These are phyloP conservation scores for Stigmatopora argus DNA, from an alignment of 2,113 vertebrate genomes.

Conservation along the genomic window DNA sequence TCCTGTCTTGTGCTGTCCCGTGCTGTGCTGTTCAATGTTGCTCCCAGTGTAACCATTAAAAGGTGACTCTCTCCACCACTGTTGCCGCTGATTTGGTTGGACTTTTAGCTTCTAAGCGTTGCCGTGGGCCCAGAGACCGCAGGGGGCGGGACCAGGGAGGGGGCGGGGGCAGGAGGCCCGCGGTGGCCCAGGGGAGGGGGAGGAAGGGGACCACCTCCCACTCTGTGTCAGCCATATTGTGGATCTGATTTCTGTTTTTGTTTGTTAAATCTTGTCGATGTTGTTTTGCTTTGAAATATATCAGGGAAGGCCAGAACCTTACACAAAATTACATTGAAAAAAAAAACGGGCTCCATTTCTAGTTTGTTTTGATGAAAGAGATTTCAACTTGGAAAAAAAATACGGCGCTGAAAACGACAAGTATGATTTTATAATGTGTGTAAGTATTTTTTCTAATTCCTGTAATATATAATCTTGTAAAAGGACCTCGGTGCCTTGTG, in stretches of 20 bases:
- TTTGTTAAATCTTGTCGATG: constrained; percentile 35
- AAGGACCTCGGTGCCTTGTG: constrained; percentile 68
- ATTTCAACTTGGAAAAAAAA: constrained; percentile 53
- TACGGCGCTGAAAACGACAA: constrained; percentile 73
- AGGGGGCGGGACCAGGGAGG: not conserved
- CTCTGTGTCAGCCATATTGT: constrained; percentile 3
- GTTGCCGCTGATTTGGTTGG: constrained; percentile 29
- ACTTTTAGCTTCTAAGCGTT: not conserved
- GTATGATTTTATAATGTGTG: constrained; percentile 74
- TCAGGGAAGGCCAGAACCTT: constrained; percentile 31
- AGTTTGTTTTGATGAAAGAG: constrained; percentile 51
- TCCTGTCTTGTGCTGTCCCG: too few species aligned
- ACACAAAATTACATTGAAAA: constrained; percentile 15
- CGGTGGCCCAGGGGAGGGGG: constrained; percentile 36
- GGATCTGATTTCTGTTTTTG: constrained; percentile 17
- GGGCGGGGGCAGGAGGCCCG: constrained; percentile 18
- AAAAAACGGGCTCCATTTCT: constrained; percentile 46
- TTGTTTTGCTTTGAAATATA: constrained; percentile 29
- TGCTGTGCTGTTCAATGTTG: constrained; percentile 53
- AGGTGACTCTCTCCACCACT: constrained; percentile 61
- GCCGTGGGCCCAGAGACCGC: constrained; percentile 16
- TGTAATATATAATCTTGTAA: constrained; percentile 81
- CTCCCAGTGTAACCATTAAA: constrained; percentile 67
- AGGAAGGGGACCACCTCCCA: constrained; percentile 1
- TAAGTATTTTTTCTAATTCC: constrained; percentile 76